These are phyloP conservation scores for Synanthedon myopaeformis DNA, from an alignment of 2,888 invertebrate genomes.

Conservation along the genomic window DNA sequence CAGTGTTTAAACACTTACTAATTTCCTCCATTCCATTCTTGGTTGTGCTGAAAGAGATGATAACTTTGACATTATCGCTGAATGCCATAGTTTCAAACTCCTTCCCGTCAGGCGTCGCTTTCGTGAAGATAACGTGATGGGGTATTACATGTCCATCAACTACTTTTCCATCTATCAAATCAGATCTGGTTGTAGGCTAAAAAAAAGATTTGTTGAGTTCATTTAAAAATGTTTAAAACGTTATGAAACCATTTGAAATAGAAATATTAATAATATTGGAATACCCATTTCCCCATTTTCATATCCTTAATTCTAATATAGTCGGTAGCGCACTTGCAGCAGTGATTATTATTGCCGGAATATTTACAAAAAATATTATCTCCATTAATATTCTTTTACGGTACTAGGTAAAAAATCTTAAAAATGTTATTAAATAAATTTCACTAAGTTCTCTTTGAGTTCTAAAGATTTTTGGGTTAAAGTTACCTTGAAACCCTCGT, in stretches of 20 bases:
- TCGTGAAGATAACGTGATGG: conserved; percentile 86
- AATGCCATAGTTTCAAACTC: conserved; percentile 86
- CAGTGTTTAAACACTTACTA: conserved; percentile 57
- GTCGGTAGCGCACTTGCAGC: too few relatives aligned
- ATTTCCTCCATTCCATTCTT: conserved; percentile 74
- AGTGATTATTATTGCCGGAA: too few relatives aligned
- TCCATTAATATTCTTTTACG: too few relatives aligned
- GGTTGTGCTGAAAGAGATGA: conserved; percentile 81
- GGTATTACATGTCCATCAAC: conserved; percentile 93
- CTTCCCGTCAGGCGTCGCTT: conserved; percentile 79
- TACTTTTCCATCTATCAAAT: conserved; percentile 84
- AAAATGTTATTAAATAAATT: too few relatives aligned
- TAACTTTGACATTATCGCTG: conserved; percentile 86
- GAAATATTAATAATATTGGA: not conserved
- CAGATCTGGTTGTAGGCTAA: conserved; percentile 76
- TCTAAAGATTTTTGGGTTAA: not conserved
- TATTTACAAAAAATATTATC: too few relatives aligned
- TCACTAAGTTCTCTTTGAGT: too few relatives aligned
- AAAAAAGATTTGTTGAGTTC: conserved; percentile 9
- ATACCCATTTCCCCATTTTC: too few relatives aligned
- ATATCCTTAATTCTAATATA: too few relatives aligned
- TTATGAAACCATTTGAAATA: not conserved
- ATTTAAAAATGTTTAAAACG: too few relatives aligned
- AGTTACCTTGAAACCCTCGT: conserved; percentile 86
- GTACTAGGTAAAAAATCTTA: too few relatives aligned